These are phyloP conservation scores for Avahi laniger DNA, from an alignment of 2,797 vertebrate genomes.

Conservation along the genomic window DNA sequence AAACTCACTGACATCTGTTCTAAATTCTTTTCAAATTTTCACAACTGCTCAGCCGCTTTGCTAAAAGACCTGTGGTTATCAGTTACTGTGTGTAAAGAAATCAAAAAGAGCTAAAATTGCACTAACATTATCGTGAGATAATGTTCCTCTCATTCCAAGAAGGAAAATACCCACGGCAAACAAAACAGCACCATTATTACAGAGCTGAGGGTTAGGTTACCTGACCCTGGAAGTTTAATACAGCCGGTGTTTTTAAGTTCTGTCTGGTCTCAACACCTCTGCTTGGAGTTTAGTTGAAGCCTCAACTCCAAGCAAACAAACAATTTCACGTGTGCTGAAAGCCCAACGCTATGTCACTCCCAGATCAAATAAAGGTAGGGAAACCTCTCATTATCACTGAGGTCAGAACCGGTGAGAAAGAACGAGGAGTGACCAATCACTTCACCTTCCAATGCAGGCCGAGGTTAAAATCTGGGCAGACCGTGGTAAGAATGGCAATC, in stretches of 20 bases:
- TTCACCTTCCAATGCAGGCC: slow-evolving; percentile 55
- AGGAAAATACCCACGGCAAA: slow-evolving; percentile 32
- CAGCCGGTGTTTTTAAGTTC: not conserved
- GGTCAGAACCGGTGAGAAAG: not conserved
- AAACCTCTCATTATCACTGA: not conserved
- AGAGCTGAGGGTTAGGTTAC: slow-evolving; percentile 40
- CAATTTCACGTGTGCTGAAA: not conserved
- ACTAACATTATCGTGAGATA: slow-evolving; percentile 4
- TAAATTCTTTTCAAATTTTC: slow-evolving; percentile 28
- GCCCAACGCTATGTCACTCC: not conserved
- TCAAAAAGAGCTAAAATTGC: not conserved
- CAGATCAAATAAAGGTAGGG: not conserved
- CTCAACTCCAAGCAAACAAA: slow-evolving; percentile 47
- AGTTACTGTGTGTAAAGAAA: not conserved
- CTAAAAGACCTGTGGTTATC: not conserved
- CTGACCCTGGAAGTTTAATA: slow-evolving; percentile 40
- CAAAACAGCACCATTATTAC: slow-evolving; percentile 42
- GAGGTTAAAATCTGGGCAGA: slow-evolving; percentile 49
- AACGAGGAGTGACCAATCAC: not conserved
- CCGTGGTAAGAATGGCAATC: not conserved
- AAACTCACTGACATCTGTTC: not conserved
- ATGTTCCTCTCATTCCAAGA: not conserved
- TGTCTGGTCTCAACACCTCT: slow-evolving; percentile 8
- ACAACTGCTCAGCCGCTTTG: not conserved
- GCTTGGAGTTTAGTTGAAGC: not conserved